These are phyloP conservation scores for Panthera leo DNA, from an alignment of 2,113 vertebrate species.

Conservation along the genomic window DNA sequence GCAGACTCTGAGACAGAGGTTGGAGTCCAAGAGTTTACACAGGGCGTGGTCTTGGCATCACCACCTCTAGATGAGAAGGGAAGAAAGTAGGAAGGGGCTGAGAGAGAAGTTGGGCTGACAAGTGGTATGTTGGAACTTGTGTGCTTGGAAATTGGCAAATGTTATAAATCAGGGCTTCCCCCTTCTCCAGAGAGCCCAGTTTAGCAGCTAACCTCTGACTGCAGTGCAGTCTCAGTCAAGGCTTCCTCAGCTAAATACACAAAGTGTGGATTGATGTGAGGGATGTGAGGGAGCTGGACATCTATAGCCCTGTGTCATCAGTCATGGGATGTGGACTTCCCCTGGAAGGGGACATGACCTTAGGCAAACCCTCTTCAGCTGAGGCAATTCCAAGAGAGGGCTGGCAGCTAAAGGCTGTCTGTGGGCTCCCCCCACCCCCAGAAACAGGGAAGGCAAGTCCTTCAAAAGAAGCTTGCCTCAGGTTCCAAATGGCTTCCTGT, in stretches of 20 bases:
- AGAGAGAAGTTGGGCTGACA: not conserved
- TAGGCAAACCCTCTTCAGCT: not conserved
- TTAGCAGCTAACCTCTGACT: not conserved
- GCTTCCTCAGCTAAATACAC: not conserved
- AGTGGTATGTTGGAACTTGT: not conserved
- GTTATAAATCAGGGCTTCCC: not conserved
- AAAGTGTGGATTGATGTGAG: not conserved
- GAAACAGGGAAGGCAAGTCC: not conserved
- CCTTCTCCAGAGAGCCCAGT: accelerated
- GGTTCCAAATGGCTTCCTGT: not conserved
- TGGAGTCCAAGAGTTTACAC: not conserved
- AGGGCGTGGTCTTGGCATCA: not conserved
- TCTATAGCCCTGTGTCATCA: not conserved
- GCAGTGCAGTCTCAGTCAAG: not conserved
- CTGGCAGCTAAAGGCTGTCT: not conserved
- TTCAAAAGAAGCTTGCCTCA: not conserved
- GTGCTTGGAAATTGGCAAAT: not conserved
- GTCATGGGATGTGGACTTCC: not conserved
- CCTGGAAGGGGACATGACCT: not conserved
- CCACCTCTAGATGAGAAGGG: not conserved
- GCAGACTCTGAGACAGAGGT: not conserved
- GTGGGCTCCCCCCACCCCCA: not conserved
- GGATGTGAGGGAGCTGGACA: not conserved
- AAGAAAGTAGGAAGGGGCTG: not conserved
- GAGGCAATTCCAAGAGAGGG: not conserved